Conservation (phyloP, 2,113 vertebrate genomes). For the Xiphorhynchus elegans region DNA sequence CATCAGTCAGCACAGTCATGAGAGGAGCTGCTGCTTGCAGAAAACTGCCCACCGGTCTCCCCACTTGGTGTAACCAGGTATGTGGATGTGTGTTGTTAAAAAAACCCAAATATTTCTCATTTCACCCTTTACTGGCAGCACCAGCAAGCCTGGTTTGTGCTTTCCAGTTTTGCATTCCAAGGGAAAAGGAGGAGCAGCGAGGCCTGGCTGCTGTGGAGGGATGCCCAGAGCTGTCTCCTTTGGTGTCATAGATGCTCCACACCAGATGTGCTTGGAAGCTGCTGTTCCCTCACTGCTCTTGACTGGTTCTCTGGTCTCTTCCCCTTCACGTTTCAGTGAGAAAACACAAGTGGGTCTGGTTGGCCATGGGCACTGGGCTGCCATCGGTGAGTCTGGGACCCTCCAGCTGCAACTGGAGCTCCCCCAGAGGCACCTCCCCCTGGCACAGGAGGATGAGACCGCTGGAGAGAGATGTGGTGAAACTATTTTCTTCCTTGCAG, state of each 20-base stretch:
- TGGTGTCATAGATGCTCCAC: fast-evolving
- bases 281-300: fast-evolving
- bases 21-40: not conserved
- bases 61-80: not conserved
- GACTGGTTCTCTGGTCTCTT: not conserved
- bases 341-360: not conserved
- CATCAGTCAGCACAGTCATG: fast-evolving
- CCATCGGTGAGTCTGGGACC: not conserved
- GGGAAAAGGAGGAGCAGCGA: not conserved
- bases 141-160: not conserved
- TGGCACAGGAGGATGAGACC: not conserved
- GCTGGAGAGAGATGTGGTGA: fast-evolving
- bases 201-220: not conserved
- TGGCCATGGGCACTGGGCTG: not conserved
- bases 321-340: fast-evolving
- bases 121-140: not conserved
- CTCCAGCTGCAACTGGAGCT: not conserved
- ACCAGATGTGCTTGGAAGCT: fast-evolving
- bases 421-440: not conserved
- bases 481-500: not conserved
- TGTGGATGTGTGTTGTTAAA: not conserved
- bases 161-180: not conserved
- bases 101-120: not conserved
- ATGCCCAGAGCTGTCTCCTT: not conserved
- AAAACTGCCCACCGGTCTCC: no score